Conservation (phyloP, 2,888 invertebrate species). For the Amblyjoppa fuscipennis region DNA sequence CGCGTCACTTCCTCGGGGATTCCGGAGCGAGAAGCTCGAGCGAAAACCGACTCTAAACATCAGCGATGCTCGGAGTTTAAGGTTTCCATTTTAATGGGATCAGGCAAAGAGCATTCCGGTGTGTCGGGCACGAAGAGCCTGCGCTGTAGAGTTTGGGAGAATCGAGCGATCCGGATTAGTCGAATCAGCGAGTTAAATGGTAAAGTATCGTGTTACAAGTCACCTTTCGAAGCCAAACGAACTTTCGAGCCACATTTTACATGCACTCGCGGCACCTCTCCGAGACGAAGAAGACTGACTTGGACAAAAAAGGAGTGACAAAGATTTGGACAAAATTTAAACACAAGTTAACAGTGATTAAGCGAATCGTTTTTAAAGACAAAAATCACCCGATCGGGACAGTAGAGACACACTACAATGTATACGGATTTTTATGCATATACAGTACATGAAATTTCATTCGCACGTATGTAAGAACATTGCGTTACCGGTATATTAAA, state of each 20-base stretch:
- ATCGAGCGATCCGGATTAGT: not conserved
- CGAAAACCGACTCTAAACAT: slow-evolving; percentile 31
- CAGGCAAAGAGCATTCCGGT: not conserved
- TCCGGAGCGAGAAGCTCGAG: not conserved
- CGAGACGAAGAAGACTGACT: not conserved
- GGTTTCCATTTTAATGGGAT: slow-evolving; percentile 27
- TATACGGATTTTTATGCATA: too few species aligned
- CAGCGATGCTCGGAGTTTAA: slow-evolving; percentile 67
- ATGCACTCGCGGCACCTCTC: not conserved
- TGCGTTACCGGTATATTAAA: too few species aligned
- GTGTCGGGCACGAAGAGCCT: not conserved
- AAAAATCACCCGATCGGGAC: not conserved
- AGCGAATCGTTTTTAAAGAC: too few species aligned
- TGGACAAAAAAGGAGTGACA: too few species aligned
- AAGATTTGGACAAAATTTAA: not conserved
- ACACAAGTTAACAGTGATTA: not conserved
- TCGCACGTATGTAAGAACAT: too few species aligned
- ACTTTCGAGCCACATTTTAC: not conserved
- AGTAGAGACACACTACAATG: not conserved
- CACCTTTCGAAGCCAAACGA: not conserved
- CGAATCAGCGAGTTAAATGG: not conserved
- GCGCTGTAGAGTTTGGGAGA: not conserved
- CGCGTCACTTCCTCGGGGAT: not conserved
- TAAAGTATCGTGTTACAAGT: not conserved
- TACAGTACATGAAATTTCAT: too few species aligned